These are phyloP conservation scores for Aphelinus certus DNA, from an alignment of 1,140 invertebrate species.

Conservation along the genomic window DNA sequence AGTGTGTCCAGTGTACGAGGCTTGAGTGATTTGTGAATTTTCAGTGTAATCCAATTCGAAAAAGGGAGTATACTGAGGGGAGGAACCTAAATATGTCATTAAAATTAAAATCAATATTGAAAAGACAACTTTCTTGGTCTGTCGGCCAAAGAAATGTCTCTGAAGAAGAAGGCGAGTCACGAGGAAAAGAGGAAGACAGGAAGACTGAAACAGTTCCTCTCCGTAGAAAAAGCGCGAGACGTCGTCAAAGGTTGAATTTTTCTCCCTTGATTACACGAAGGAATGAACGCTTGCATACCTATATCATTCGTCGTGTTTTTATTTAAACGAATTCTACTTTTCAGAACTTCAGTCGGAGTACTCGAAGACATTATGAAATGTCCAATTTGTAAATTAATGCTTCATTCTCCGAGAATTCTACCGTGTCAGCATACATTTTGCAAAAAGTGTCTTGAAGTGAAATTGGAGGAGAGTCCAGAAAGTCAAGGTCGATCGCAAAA, in stretches of 20 bases:
- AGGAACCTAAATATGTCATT: neutral
- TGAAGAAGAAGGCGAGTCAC: neutral
- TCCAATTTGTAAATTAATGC: conserved; percentile 75
- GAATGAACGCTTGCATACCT: neutral
- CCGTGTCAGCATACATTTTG: conserved; percentile 84
- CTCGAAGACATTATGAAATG: conserved; percentile 77
- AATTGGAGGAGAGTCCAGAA: conserved; percentile 49
- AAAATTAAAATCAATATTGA: conserved; percentile 41
- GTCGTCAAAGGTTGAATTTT: no score
- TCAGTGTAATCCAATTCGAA: no score
- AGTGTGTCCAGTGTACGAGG: no score
- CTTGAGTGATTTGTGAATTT: no score
- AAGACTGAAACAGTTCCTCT: neutral
- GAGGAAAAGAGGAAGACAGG: neutral
- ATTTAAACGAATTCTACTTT: neutral
- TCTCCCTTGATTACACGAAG: neutral
- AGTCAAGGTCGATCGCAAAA: neutral
- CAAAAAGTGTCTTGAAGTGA: conserved; percentile 69
- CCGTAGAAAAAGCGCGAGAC: no score
- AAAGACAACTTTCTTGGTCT: conserved; percentile 32
- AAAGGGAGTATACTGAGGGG: no score
- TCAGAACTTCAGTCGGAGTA: conserved; percentile 63
- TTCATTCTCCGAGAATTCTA: conserved; percentile 74
- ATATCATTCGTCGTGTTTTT: neutral
- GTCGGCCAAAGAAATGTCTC: conserved; percentile 6